Percentiles rank a stretch among this genome's conserved stretches.
Evolutionary conservation across 1,140 invertebrate species (phyloP).

Genomic region (Spodoptera litura): DNA sequence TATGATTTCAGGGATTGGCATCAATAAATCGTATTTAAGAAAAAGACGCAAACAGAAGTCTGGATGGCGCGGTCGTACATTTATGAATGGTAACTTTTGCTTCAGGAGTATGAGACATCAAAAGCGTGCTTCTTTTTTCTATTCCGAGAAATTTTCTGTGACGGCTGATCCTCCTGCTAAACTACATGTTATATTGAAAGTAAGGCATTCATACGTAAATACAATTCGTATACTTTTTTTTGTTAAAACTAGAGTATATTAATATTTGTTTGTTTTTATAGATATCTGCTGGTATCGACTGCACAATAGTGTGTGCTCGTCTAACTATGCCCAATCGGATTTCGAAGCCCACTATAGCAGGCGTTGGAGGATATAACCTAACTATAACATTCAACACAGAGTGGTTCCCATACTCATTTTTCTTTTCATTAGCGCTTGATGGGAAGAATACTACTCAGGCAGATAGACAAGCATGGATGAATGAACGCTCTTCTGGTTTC

Average conservation of each 20-base stretch:
- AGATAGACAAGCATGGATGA: conserved; percentile 62
- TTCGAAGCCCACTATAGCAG: conserved; percentile 58
- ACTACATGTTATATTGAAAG: conserved; percentile 66
- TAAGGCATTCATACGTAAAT: conserved; percentile 41
- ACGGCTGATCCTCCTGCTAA: conserved; percentile 66
- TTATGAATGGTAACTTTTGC: conserved; percentile 66
- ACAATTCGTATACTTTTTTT: neutral
- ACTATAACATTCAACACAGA: conserved; percentile 62
- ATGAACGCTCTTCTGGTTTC: conserved; percentile 61
- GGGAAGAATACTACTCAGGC: conserved; percentile 64
- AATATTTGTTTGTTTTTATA: conserved; percentile 49
- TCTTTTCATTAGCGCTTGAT: conserved; percentile 68
- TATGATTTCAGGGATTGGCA: conserved; percentile 61
- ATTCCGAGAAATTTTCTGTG: conserved; percentile 72
- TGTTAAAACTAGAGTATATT: neutral
- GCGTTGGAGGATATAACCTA: conserved; percentile 75
- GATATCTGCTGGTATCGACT: conserved; percentile 75
- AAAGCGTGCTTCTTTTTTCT: conserved; percentile 62
- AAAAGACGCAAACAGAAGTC: conserved; percentile 60
- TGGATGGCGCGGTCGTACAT: conserved; percentile 70
- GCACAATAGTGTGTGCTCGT: conserved; percentile 70
- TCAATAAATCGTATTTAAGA: conserved; percentile 63
- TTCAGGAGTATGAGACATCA: conserved; percentile 63
- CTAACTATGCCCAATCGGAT: conserved; percentile 72
- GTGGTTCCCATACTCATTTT: conserved; percentile 74